Conservation (phyloP, 2,113 vertebrate genomes). For the Gyps fulvus region DNA sequence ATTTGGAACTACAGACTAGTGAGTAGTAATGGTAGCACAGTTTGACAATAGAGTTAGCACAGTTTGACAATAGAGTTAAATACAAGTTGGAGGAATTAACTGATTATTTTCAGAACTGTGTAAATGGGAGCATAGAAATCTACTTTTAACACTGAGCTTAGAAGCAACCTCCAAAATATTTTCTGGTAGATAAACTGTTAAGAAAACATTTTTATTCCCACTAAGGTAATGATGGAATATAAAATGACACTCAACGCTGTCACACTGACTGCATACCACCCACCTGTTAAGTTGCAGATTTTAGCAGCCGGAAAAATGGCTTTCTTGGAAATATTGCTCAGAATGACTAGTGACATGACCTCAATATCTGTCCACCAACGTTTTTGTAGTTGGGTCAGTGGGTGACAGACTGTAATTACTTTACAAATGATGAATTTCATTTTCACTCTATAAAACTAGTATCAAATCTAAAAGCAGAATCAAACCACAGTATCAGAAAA, state of each 20-base stretch:
- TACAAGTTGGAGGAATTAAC: background rate
- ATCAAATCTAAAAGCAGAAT: background rate
- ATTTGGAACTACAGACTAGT: background rate
- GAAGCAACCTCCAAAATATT: slow-evolving; percentile 44
- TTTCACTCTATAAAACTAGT: background rate
- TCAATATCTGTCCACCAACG: background rate
- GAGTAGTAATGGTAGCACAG: background rate
- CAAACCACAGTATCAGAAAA: background rate
- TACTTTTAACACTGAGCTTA: slow-evolving; percentile 13
- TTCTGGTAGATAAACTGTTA: slow-evolving; percentile 50
- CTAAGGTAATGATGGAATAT: slow-evolving; percentile 45
- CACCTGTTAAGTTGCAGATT: background rate
- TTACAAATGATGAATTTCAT: background rate
- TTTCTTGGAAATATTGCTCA: slow-evolving; percentile 20
- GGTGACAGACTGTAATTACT: background rate
- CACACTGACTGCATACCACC: background rate
- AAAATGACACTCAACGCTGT: slow-evolving; percentile 9
- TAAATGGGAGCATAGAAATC: background rate
- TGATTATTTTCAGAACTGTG: background rate
- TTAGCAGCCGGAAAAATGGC: slow-evolving; percentile 3
- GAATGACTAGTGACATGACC: background rate
- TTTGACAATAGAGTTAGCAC: background rate
- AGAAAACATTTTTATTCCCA: slow-evolving; percentile 63
- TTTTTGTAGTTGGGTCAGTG: background rate
- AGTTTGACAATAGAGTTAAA: background rate